Conservation (phyloP, 1,140 invertebrate species). For the Scaptodrosophila lebanonensis region DNA sequence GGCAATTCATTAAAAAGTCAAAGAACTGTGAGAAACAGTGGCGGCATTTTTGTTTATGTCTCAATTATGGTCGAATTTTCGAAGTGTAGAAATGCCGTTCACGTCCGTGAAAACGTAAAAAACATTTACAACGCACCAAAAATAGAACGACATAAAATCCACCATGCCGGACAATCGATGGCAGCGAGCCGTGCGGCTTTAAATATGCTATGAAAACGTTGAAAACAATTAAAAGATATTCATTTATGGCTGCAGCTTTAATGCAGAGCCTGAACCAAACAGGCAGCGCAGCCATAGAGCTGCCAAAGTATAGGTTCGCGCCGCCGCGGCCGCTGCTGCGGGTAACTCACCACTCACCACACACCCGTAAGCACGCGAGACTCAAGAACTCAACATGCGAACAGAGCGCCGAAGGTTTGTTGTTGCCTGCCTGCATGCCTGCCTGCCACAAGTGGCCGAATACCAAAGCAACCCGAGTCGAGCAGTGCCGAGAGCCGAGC, state of each 20-base stretch:
- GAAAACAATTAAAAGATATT: too few relatives aligned
- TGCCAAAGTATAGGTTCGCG: constrained; percentile 46
- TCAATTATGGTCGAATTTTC: constrained; percentile 42
- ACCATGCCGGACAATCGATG: too few relatives aligned
- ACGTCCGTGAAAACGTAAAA: constrained; percentile 22
- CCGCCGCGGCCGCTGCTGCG: too few relatives aligned
- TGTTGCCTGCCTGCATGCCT: constrained; percentile 1
- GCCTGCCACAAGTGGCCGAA: constrained; percentile 38
- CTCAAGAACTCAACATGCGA: constrained; percentile 17
- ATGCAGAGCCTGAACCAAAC: constrained; percentile 5
- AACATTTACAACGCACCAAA: constrained; percentile 11
- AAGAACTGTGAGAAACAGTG: constrained; percentile 33
- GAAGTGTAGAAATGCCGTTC: not conserved
- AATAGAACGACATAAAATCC: constrained; percentile 15
- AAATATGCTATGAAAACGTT: too few relatives aligned
- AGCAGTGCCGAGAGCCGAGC: constrained; percentile 10
- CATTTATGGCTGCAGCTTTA: too few relatives aligned
- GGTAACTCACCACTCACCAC: constrained; percentile 35
- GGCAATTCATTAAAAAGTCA: constrained; percentile 41
- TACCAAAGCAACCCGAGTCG: constrained; percentile 22
- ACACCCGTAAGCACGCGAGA: not conserved
- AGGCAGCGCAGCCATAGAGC: constrained; percentile 11
- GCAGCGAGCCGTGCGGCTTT: too few relatives aligned
- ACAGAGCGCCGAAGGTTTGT: not conserved
- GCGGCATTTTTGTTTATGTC: constrained; percentile 20